Evolutionary conservation across 2,888 invertebrate genomes (phyloP), one percentile per base, ranked within the genome.

Genomic region (Tricholauxania praeusta): DNA sequence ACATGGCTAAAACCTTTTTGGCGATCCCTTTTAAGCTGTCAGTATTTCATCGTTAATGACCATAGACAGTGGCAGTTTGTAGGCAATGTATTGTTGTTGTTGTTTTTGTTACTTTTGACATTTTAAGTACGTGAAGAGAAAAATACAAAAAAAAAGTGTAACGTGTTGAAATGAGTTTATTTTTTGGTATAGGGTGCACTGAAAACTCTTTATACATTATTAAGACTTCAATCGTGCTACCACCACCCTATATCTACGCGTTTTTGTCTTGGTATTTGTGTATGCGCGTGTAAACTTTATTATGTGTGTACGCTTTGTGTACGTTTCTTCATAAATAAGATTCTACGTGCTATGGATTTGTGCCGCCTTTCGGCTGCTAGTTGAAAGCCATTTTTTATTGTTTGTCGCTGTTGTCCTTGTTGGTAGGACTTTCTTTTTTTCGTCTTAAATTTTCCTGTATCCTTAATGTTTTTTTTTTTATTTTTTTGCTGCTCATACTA

Each of bases 1-100:
- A 63, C 63, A 48, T 47, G 63, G 63, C 17, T 39, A 39, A 47
- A 63, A 63, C 63, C 63, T 63, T 63, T 62, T 63, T 63, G 63
- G 47, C 47, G 63, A 63, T 47, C 19, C 63, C 63, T 63, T 63
- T 63, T 63, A 63, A 63, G 63, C 63, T 63, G 63, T 63, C 63
- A 63, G 63, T 63, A 17, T 63, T 19, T 63, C 63, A 63, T 63
- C 63, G 63, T 63, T 63, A 63, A 63, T 63, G 63, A 63, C 63
- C 63, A 63, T 39, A 39, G 62, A 62, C 62, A 47, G 62, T 62
- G 63, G 39, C 48, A 63, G 47, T 48, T 63, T 12, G 48, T 12
- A 62, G 63, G n/a, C 39, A 47, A 12, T 19, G 5, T 55, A 10
- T 55, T 55, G 19, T 19, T 17, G 53, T 55, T 17, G 7, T 19